Evolutionary conservation across 2,888 invertebrate genomes (phyloP), one percentile per base, ranked within the genome.

Genomic region (Sepiola atlantica): DNA sequence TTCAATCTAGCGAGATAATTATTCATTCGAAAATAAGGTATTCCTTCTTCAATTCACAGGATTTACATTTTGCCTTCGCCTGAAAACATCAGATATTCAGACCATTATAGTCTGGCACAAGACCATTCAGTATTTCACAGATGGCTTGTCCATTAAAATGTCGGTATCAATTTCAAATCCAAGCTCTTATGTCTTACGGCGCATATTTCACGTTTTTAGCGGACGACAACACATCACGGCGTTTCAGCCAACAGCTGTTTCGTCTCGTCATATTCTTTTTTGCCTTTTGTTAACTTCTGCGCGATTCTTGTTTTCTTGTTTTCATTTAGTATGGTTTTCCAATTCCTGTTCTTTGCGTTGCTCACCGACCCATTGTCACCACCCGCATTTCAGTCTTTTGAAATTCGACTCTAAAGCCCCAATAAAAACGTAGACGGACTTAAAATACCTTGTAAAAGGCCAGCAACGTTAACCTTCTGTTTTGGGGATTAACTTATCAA

Each of bases 161-260:
- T n/a, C n/a, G 77, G 77, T n/a, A 77, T 77, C 77, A 77, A n/a
- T 77, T 77, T 77, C 77, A 77, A 77, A 77, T 77, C 14, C 77
- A 14, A n/a, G 77, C n/a, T 77, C n/a, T 77, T 77, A n/a, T n/a
- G n/a, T 77, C 77, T n/a, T 77, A 77, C 77, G n/a, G n/a, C n/a
- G n/a, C 77, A 77, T 77, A 77, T 77, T 77, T 77, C 77, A n/a
- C 77, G 77, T 77, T 77, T 45, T 77, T 77, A 77, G n/a, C 77
- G n/a, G n/a, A 77, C 77, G 77, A n/a, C 77, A 77, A 77, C n/a
- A 77, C 18, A 77, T 77, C 77, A 77, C n/a, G 18, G n/a, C n/a
- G 12, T n/a, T 77, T n/a, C 77, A 28, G 77, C 77, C 77, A n/a
- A n/a, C 77, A 77, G 77, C 77, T 77, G 77, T 14, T 77, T 77